Percentiles rank a stretch among this genome's conserved stretches.
Conservation (phyloP, 1,140 invertebrate species). For the Pinna nobilis region DNA sequence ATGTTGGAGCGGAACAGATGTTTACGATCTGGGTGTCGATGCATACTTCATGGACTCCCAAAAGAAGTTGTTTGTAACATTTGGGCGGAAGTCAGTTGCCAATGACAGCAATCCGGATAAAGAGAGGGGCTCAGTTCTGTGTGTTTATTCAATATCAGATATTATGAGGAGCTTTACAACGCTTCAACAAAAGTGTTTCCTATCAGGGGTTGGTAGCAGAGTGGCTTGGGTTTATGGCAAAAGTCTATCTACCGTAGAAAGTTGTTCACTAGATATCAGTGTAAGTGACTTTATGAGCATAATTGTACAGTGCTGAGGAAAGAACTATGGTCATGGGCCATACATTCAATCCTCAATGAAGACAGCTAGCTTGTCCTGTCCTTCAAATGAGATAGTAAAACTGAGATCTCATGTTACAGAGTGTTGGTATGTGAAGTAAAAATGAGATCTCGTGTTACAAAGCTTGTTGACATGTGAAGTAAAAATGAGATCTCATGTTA, state of each 20-base stretch:
- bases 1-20: constrained; percentile 8
- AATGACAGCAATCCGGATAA: constrained; percentile 10
- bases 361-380: no score
- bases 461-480: no score
- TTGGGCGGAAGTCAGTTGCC: constrained; percentile 18
- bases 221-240: constrained; percentile 25
- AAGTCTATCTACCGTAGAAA: neutral
- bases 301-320: neutral
- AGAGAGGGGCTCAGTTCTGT: constrained; percentile 23
- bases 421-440: no score
- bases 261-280: constrained; percentile 27
- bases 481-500: no score
- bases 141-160: constrained; percentile 19
- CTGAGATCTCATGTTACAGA: no score
- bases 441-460: no score
- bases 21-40: constrained; percentile 29
- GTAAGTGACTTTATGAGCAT: neutral
- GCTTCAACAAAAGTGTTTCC: constrained; percentile 26
- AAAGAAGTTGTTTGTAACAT: constrained; percentile 17
- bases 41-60: constrained; percentile 17
- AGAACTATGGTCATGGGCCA: no score
- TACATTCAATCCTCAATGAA: no score
- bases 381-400: no score
- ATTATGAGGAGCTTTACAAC: constrained; percentile 19
- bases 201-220: constrained; percentile 5